Evolutionary conservation across 1,140 invertebrate species (phyloP), one percentile per base, ranked within the genome.

Genomic region (Ectropis grisescens): DNA sequence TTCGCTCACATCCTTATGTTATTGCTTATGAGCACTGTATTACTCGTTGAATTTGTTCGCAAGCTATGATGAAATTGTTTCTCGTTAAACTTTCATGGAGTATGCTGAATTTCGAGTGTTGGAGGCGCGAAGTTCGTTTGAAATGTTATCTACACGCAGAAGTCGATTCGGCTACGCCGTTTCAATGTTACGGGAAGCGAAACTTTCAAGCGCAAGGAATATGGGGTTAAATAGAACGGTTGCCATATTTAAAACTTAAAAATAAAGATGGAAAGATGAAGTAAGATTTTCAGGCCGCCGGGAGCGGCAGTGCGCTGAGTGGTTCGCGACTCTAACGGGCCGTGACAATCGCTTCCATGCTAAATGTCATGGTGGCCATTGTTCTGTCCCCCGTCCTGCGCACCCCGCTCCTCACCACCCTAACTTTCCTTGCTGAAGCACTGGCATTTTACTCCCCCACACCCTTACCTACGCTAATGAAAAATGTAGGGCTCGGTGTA

Each of bases 361-460:
- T 78, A 80, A 76, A 80, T 80, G 72, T 80, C 75, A 80, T 69
- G 71, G 71, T 76, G 56, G 62, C 71, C 48, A 78, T 80, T 80
- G 75, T 80, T 78, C 67, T 66, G 49, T 33, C 39, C 26, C 47
- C 53, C 28, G n/a, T n/a, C n/a, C n/a, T n/a, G n/a, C n/a, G n/a
- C 16, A 19, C 31, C 47, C 33, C 53, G 37, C 37, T 44, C 47
- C 52, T 33, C 16, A 39, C 47, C 58, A 50, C 58, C 53, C 61
- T 47, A 34, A 33, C 49, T 54, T 37, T 47, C 46, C 55, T 40
- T 48, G 33, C 41, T 58, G 40, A 58, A 60, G 55, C 45, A 49
- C 49, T 70, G 65, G 67, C 64, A 74, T 79, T 79, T 19, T 75
- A 62, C 50, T 44, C 54, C 56, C 8, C 41, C 47, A 42, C 44